phyloP scores from a whole-genome alignment of 2,797 vertebrate species.

The Sternotherus odoratus region DNA sequence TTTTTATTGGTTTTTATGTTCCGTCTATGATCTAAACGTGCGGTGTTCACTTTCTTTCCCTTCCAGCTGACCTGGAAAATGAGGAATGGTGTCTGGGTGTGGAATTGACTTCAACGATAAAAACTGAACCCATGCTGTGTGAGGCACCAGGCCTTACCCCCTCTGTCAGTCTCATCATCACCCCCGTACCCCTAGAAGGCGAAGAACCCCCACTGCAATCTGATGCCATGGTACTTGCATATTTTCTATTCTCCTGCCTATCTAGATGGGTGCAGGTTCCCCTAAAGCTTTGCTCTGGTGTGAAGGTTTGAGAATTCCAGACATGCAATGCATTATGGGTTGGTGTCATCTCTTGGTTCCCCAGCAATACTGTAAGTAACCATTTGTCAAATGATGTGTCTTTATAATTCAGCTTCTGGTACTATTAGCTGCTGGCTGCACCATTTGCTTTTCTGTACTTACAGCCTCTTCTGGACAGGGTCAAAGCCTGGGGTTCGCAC shows the following conservation, averaged over 20 bases:
- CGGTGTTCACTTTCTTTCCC: slow-evolving; percentile 59
- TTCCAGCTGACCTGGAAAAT: slow-evolving; percentile 86
- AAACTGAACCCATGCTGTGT: slow-evolving; percentile 87
- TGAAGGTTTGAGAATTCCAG: background rate
- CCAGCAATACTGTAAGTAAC: background rate
- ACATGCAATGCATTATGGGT: background rate
- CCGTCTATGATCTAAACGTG: slow-evolving; percentile 37
- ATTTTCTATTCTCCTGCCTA: background rate
- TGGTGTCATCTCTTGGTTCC: background rate
- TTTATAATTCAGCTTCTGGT: background rate
- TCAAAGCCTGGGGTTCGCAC: background rate
- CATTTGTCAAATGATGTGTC: background rate
- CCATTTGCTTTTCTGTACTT: background rate
- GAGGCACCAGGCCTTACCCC: slow-evolving; percentile 88
- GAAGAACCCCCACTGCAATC: slow-evolving; percentile 70
- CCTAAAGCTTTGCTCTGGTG: background rate
- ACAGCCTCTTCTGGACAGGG: background rate
- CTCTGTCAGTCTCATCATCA: slow-evolving; percentile 85
- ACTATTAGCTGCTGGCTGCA: background rate
- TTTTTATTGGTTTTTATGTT: slow-evolving; percentile 21
- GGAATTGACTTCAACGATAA: slow-evolving; percentile 85
- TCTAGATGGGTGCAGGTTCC: background rate
- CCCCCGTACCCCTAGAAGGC: slow-evolving; percentile 59
- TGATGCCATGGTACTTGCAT: slow-evolving; percentile 71
- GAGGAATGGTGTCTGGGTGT: slow-evolving; percentile 91